These are phyloP conservation scores for Aegotheles bennettii DNA, from an alignment of 2,113 vertebrate genomes.

Conservation along the genomic window DNA sequence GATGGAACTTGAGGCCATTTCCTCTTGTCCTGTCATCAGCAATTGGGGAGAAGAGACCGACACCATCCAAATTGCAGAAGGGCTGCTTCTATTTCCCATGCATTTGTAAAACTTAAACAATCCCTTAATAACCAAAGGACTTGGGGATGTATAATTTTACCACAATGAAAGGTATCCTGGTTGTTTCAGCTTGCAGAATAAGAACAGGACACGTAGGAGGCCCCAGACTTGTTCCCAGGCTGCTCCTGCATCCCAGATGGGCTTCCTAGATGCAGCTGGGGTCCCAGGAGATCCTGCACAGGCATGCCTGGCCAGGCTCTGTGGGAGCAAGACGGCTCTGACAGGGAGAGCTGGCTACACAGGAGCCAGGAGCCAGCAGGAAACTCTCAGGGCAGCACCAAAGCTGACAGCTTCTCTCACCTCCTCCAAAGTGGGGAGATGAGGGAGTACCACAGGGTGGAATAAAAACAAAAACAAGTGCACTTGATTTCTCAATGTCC, in stretches of 20 bases:
- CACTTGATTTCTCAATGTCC: not conserved
- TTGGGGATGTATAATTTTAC: not conserved
- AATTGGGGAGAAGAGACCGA: too few species aligned
- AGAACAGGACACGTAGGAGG: not conserved
- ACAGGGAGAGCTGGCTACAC: not conserved
- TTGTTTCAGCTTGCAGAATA: not conserved
- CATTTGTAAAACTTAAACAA: not conserved
- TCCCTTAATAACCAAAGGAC: not conserved
- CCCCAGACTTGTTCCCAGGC: not conserved
- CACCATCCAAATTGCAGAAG: not conserved
- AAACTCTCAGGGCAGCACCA: not conserved
- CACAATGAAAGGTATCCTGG: not conserved
- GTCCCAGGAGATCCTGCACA: not conserved
- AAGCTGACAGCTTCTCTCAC: not conserved
- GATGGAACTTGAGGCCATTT: too few species aligned
- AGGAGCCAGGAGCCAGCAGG: not conserved
- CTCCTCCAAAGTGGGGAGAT: not conserved
- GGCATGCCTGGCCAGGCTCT: not conserved
- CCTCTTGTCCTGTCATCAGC: too few species aligned
- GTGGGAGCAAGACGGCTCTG: not conserved
- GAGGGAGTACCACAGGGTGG: fast-evolving
- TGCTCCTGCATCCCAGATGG: not conserved
- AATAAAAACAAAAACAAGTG: not conserved
- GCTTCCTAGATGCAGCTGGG: not conserved
- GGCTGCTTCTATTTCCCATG: not conserved